Evolutionary conservation across 2,888 invertebrate genomes (phyloP), one percentile per base, ranked within the genome.

Genomic region (Teinopalpus imperialis): DNA sequence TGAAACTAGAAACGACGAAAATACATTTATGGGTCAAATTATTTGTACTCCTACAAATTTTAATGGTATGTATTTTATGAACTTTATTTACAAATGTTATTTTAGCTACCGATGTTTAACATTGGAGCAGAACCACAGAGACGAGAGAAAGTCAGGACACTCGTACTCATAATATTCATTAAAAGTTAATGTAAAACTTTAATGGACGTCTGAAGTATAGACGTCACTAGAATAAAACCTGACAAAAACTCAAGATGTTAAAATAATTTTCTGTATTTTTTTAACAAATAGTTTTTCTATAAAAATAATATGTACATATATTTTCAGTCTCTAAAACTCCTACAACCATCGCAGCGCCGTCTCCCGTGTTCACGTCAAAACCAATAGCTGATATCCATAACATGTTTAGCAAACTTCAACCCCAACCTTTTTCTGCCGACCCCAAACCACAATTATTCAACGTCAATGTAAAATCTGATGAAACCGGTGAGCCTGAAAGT

Each of bases 11-110:
- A 75, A 59, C 24, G 70, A 72, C 16, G 56, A 57, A 0, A 83
- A 74, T 45, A 67, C 66, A 0, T 88, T 87, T 35, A 79, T 86
- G 80, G 86, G 83, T 43, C 86, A 83, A 51, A 76, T 72, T 40
- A 83, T 88, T 52, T 87, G 88, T 55, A 74, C 82, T 1, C 87
- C 87, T 1, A 63, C 71, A 13, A 63, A 73, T 1, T 76, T 80
- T 54, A 55, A 59, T 20, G 69, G 83, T 85, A 63, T 66, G 76
- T 73, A 52, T 43, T 13, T n/a, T 13, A n/a, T n/a, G n/a, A n/a
- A n/a, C n/a, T n/a, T n/a, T n/a, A n/a, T n/a, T n/a, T n/a, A n/a
- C n/a, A n/a, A n/a, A n/a, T n/a, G n/a, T n/a, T n/a, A n/a, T n/a
- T n/a, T n/a, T n/a, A n/a, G n/a, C n/a, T n/a, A n/a, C n/a, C n/a